phyloP scores from a whole-genome alignment of 2,888 invertebrate species.

The Conistra vaccinii region DNA sequence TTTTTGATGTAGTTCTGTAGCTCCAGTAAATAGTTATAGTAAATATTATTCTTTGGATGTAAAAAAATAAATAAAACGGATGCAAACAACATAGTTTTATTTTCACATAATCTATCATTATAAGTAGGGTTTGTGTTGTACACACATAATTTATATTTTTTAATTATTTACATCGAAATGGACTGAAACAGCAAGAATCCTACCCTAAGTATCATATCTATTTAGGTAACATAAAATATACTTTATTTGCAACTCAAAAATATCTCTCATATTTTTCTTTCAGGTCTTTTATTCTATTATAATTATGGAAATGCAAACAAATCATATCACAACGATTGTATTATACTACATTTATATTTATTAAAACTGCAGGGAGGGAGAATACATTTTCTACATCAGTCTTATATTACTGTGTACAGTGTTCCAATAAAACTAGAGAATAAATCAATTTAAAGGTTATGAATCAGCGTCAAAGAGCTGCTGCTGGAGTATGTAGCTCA shows the following conservation, averaged over 20 bases:
- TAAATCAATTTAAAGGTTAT: conserved; percentile 1
- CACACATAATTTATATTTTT: conserved; percentile 8
- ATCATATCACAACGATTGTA: conserved; percentile 25
- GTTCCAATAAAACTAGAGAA: conserved; percentile 19
- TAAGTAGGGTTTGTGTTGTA: conserved; percentile 19
- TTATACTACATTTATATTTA: conserved; percentile 12
- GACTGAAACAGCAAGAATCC: conserved; percentile 2
- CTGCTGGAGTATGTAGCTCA: not conserved
- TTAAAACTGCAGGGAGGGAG: not conserved
- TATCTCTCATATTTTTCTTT: not conserved
- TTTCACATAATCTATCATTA: conserved; percentile 19
- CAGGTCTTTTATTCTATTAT: not conserved
- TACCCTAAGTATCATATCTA: conserved; percentile 1
- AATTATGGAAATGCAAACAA: conserved; percentile 31
- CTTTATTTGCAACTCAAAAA: conserved; percentile 16
- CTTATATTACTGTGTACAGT: conserved; percentile 27
- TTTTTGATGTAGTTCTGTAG: not conserved
- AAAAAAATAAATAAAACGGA: conserved; percentile 42
- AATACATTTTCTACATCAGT: conserved; percentile 36
- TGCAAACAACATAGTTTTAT: conserved; percentile 39
- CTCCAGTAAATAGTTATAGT: not conserved
- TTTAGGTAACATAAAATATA: conserved; percentile 22
- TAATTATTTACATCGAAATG: conserved; percentile 26
- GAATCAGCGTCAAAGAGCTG: not conserved
- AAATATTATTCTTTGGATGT: not conserved